Percentiles rank a stretch among this genome's conserved stretches.
These are phyloP conservation scores for Tholera decimalis DNA, from an alignment of 2,888 invertebrate genomes.

Conservation along the genomic window DNA sequence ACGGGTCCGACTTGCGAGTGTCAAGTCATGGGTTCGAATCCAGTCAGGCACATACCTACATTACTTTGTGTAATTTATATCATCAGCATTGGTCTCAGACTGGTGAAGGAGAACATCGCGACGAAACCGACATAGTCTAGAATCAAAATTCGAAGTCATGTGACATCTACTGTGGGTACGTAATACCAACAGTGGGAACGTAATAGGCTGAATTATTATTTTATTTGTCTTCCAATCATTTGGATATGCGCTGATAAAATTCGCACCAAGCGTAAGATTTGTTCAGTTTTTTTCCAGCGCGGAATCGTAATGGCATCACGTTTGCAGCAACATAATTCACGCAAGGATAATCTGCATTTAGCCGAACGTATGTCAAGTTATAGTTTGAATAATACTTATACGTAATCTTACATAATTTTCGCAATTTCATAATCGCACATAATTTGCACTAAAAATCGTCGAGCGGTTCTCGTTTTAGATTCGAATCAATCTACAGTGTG, in stretches of 20 bases:
- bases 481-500: neutral
- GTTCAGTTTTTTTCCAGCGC: conserved; percentile 3
- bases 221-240: neutral
- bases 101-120: too few species aligned
- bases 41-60: too few species aligned
- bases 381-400: conserved; percentile 1
- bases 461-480: neutral
- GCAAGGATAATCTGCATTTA: conserved; percentile 10
- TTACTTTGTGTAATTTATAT: too few species aligned
- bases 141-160: too few species aligned
- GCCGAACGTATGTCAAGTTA: conserved; percentile 31
- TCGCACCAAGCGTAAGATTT: conserved; percentile 6
- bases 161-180: too few species aligned
- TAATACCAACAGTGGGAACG: too few species aligned
- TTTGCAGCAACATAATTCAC: conserved; percentile 7
- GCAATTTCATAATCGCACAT: conserved; percentile 20
- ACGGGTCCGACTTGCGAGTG: too few species aligned
- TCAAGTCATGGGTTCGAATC: too few species aligned
- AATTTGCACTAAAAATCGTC: neutral
- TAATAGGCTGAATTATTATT: too few species aligned
- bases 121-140: too few species aligned
- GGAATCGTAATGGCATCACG: conserved; percentile 10
- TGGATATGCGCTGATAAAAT: too few species aligned
- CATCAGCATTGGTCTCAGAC: too few species aligned
- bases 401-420: conserved; percentile 34